phyloP scores from a whole-genome alignment of 2,113 vertebrate genomes.

The Melanerpes aurifrons region DNA sequence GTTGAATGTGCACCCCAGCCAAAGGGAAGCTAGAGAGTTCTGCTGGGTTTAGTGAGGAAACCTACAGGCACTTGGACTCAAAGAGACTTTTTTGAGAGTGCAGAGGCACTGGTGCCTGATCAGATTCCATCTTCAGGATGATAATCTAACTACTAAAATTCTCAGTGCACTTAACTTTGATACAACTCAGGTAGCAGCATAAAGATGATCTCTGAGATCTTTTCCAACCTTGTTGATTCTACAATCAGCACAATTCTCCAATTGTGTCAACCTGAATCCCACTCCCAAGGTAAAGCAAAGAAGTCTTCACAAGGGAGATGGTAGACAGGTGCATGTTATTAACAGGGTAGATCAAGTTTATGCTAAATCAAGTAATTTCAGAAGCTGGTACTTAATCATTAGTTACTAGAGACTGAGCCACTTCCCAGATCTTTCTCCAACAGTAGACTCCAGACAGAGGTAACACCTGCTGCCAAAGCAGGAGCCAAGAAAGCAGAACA shows the following conservation, averaged over 20 bases:
- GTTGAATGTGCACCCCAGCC: background rate
- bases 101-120: background rate
- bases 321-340: background rate
- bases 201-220: background rate
- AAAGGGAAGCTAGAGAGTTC: background rate
- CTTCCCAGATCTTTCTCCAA: slow-evolving; percentile 3
- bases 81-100: background rate
- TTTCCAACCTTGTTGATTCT: too few relatives aligned
- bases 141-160: background rate
- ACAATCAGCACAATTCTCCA: background rate
- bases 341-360: background rate
- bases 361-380: background rate
- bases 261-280: background rate
- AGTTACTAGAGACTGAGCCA: background rate
- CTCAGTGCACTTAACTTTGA: background rate
- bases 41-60: background rate
- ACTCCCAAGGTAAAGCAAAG: background rate
- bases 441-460: background rate
- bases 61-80: background rate
- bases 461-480: background rate
- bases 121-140: background rate
- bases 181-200: background rate
- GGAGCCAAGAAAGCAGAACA: background rate
- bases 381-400: background rate
- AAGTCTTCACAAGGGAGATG: background rate